Evolutionary conservation across 1,140 invertebrate species (phyloP), one percentile per base, ranked within the genome.

Genomic region (Eubasilissa regina): DNA sequence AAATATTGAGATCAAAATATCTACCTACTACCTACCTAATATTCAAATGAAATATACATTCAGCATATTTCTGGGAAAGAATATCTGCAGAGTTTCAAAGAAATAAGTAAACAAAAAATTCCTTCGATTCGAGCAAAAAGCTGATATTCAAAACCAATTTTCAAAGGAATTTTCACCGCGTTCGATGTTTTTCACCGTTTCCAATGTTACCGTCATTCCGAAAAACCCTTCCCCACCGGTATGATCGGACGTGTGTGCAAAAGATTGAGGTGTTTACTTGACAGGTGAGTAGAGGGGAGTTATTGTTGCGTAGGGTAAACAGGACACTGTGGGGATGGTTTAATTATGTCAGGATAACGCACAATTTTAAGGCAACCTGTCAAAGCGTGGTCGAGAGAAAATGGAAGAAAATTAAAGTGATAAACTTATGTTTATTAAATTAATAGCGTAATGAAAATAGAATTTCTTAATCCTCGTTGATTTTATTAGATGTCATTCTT

Each of bases 261-360:
- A 47, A 70, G 66, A 70, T 70, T 70, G 66, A 70, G 66, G 66
- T 70, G 66, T 70, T 70, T 25, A 48, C 47, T 53, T 70, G 66
- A 48, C 66, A 70, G 66, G 66, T 51, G 66, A 47, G 58, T 62
- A 25, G 4, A 35, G 58, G 9, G 21, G 53, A 56, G 66, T 51
- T 70, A 48, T 21, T 66, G 47, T 51, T 48, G 21, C 66, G 45
- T 51, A 17, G 66, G 66, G 66, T 70, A 47, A 70, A 48, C 48
- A 13, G 45, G 45, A 47, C 21, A 8, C 11, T 51, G n/a, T 35
- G 19, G 19, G 7, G 19, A 8, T 35, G 60, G 60, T 64, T 64
- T 64, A 64, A 64, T 64, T 64, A 35, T 64, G 60, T 25, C 60
- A 64, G 35, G 60, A 43, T 25, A 43, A 21, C 35, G 60, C 19